phyloP scores from a whole-genome alignment of 2,113 vertebrate species.

The Oenanthe oenanthe region DNA sequence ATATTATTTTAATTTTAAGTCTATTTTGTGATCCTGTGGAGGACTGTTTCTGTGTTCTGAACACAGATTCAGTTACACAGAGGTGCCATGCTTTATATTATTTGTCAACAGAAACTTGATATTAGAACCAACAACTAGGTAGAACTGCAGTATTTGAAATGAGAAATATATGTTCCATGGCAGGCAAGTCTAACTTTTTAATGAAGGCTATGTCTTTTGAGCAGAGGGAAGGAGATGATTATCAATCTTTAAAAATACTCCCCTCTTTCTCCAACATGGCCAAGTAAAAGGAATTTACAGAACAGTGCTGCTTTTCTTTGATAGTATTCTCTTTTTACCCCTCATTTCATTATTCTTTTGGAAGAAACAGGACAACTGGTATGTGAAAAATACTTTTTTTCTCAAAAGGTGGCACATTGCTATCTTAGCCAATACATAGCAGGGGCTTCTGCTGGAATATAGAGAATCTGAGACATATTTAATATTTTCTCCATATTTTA shows the following conservation, averaged over 20 bases:
- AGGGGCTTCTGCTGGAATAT: neutral
- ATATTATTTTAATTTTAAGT: conserved; percentile 67
- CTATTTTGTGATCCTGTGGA: conserved; percentile 53
- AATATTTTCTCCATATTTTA: neutral
- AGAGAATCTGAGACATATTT: neutral
- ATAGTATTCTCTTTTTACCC: neutral
- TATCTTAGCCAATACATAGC: neutral
- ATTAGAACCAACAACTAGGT: neutral
- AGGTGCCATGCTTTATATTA: conserved; percentile 1
- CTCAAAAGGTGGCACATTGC: neutral
- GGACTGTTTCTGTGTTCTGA: conserved; percentile 33
- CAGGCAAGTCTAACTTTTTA: neutral
- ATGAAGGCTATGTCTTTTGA: neutral
- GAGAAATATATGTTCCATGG: neutral
- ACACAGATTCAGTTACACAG: neutral
- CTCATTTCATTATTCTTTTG: neutral
- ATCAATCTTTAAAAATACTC: neutral
- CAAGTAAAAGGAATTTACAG: neutral
- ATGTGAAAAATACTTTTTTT: neutral
- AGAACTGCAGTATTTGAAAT: neutral
- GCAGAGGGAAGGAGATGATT: neutral
- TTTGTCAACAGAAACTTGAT: conserved; percentile 39
- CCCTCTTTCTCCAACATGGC: neutral
- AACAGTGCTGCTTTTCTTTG: neutral
- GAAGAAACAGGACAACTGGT: neutral